Percentiles rank a stretch among this genome's conserved stretches.
phyloP scores from a whole-genome alignment of 2,113 vertebrate genomes.

The Phycodurus eques region DNA sequence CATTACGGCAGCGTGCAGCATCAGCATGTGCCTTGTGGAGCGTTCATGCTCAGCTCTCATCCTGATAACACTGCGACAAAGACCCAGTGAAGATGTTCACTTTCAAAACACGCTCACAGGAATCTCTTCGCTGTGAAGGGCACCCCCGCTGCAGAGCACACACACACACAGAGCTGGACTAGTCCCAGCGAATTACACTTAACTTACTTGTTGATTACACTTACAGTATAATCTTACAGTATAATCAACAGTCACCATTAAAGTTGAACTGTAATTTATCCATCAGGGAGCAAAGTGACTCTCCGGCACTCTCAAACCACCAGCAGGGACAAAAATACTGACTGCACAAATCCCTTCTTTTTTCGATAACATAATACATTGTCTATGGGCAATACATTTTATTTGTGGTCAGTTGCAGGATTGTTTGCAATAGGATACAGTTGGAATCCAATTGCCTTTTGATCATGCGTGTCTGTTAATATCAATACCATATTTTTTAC shows the following conservation, averaged over 20 bases:
- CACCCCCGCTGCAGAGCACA: conserved; percentile 50
- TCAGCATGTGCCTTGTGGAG: conserved; percentile 69
- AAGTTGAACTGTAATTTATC: conserved; percentile 12
- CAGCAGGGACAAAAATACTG: conserved; percentile 4
- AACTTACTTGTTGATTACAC: too few relatives aligned
- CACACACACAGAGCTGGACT: conserved; percentile 21
- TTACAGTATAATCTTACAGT: neutral
- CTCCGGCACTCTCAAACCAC: conserved; percentile 2
- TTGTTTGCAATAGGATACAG: neutral
- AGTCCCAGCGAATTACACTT: conserved; percentile 22
- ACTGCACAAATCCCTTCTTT: neutral
- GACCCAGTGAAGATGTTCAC: conserved; percentile 64
- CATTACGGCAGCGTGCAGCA: conserved; percentile 68
- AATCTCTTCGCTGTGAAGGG: conserved; percentile 58
- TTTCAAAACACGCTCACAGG: conserved; percentile 46
- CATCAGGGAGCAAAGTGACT: conserved; percentile 8
- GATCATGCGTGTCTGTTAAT: neutral
- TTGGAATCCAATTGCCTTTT: neutral
- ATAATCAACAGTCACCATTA: conserved; percentile 24
- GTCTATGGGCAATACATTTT: neutral
- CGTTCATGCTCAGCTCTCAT: conserved; percentile 62
- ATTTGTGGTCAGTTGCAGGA: neutral
- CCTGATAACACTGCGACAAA: conserved; percentile 78
- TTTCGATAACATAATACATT: conserved; percentile 3
- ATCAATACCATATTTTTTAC: neutral